Conservation (phyloP, 2,113 vertebrate species). For the Amphiprion percula region DNA sequence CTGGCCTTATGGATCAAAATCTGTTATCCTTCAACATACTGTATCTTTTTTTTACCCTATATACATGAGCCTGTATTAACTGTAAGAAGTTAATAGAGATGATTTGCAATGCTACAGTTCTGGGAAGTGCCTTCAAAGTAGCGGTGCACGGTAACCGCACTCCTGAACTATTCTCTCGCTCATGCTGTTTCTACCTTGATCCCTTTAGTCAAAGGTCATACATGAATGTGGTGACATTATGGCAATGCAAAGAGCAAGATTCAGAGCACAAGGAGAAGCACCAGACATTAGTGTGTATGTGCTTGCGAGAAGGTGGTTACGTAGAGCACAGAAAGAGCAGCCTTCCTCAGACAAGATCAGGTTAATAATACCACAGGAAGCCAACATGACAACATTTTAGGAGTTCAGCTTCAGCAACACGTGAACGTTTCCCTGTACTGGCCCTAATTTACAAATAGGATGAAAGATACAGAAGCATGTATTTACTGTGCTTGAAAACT, state of each 20-base stretch:
- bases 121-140: conserved; percentile 39
- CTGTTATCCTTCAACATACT: conserved; percentile 30
- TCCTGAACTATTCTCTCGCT: conserved; percentile 8
- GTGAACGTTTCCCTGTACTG: conserved; percentile 4
- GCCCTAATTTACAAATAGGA: conserved; percentile 15
- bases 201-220: conserved; percentile 31
- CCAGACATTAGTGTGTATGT: conserved; percentile 31
- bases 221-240: conserved; percentile 28
- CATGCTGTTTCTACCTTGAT: conserved; percentile 1
- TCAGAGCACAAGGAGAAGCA: background rate
- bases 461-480: conserved; percentile 8
- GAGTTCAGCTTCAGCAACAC: background rate
- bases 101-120: conserved; percentile 48
- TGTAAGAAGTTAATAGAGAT: conserved; percentile 23
- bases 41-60: conserved; percentile 19
- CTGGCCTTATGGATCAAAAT: conserved; percentile 17
- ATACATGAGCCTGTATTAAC: conserved; percentile 14
- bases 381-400: background rate
- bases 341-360: background rate
- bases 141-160: background rate
- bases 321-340: conserved; percentile 19
- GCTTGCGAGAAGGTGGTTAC: conserved; percentile 20
- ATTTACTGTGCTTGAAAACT: background rate
- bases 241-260: conserved; percentile 11
- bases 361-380: conserved; percentile 23